Base-by-base conservation (phyloP, 2,888 invertebrate species). In the Nowickia ferox region DNA sequence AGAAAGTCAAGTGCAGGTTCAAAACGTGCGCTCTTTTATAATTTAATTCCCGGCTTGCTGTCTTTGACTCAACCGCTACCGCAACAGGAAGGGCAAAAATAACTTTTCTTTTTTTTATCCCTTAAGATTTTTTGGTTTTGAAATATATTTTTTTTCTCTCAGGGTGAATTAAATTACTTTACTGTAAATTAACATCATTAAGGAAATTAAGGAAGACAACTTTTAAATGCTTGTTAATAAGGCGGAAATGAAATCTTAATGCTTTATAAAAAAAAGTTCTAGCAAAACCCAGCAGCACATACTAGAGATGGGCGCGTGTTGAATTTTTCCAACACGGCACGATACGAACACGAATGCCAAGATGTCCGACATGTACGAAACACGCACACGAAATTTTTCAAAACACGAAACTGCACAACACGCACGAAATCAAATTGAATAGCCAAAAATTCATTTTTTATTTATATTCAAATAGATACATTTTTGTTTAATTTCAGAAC, bases 1-100 rank as follows among this genome's bases (percentile, higher is more conserved):
- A 69, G 75, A 71, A 79, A 83, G 82, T 83, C 79, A 86, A 83
- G 59, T 76, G 53, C 82, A 86, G 79, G 82, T 79, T 82, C 75
- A 86, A 65, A 71, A 42, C 69, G 66, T 59, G 66, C 71, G 63
- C 17, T 79, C 53, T 65, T 66, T 63, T 15, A 65, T 42, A 59
- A 59, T 19, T 61, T 55, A 48, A 19, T 68, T 44, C 10, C 46
- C 48, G n/a, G 5, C 30, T 19, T 55, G 9, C 5, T 17, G 13
- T 11, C 9, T 77, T 65, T 13, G 1, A 22, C 15, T 74, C 48
- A 30, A 46, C 44, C 46, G n/a, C 59, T 46, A 22, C n/a, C 13
- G n/a, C 22, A 71, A 57, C 17, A 55, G 15, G 55, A 59, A 55
- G 1, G 40, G 10, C 17, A 53, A 19, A 17, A 42, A 9, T 11